Evolutionary conservation across 2,888 invertebrate genomes (phyloP), one percentile per base, ranked within the genome.

Genomic region (Mellilla xanthometata): DNA sequence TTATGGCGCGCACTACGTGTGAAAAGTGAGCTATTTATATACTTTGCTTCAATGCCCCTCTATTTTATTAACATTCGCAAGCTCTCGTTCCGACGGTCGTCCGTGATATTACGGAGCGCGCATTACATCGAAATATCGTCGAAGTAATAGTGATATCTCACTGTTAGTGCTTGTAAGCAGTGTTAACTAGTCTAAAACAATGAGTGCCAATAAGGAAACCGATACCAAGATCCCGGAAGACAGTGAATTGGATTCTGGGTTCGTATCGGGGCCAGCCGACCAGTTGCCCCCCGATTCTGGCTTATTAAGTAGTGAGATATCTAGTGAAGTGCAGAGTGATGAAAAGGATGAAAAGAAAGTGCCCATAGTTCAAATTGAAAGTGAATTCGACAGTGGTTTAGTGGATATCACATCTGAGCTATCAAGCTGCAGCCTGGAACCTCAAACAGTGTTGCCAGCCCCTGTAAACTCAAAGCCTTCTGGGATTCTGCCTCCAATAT

Each of bases 401-500:
- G 68, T 94, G 72, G 90, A 81, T 43, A 82, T 93, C 57, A 86
- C 92, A 39, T 93, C 93, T 66, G 91, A 91, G 65, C 90, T 95
- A 57, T 91, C 92, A 52, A 91, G 91, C 58, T 78, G 94, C 52
- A 70, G 47, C 61, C 58, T 68, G 68, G 26, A 34, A 19, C 22
- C 27, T 10, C 22, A 30, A 6, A 12, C 38, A 12, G 13, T 29
- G 45, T 7, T 52, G 44, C 29, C 51, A 5, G 7, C 11, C 9
- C 24, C 29, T 19, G 19, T 23, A 12, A 15, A 8, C 29, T 33
- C 11, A 6, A 36, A 32, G 23, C 52, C 29, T 11, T 3, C 22
- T 9, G 12, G 7, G n/a, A n/a, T n/a, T 2, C 34, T 80, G 56
- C 83, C 86, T 53, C 85, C 92, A 35, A 93, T 94, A 91, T 31